Base-by-base conservation (phyloP, 92 coral and sea anemone genomes). In the Pocillopora meandrina region DNA sequence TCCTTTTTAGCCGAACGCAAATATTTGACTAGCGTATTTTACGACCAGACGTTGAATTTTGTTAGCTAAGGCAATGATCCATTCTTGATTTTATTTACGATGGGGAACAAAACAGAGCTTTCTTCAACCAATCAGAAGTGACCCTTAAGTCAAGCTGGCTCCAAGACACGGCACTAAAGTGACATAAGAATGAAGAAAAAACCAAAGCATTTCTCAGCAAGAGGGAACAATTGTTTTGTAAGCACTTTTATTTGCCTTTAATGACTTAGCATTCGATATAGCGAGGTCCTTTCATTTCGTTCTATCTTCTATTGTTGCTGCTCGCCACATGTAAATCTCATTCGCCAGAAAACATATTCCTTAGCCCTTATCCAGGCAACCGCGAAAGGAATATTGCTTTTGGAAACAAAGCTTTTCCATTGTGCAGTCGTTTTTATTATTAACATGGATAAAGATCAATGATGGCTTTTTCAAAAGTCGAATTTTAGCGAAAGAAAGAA, bases 251-350 rank as follows among this genome's bases (percentile, higher is more conserved):
- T 73, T 72, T 65, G 12, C 36, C 15, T 82, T 47, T 23, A 73
- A 72, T 83, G 49, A 73, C 66, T 49, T 20, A 64, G 49, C 56
- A 62, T 61, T 82, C 49, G 47, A 14, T 49, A 58, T 70, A 20
- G 74, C 71, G 55, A 31, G 64, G 63, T 26, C 80, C 49, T 72
- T 81, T 82, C 52, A 61, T 61, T 72, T 36, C 19, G 65, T 14
- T 83, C 79, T 82, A 55, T 55, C 64, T 72, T 10, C 79, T 63
- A 73, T 83, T 72, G 86, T 73, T 73, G 2, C 9, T 20, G 13
- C 19, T 62, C 64, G 47, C 80, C 78, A 82, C 86, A 72, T 82
- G 86, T 82, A 61, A 82, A 72, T 72, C 72, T 21, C n/a, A 62
- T 20, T 34, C 65, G 57, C 21, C 26, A 58, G 21, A 15, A 33